Percentiles rank a stretch among this genome's conserved stretches.
These are phyloP conservation scores for Drosophila glabriapex DNA, from an alignment of 2,888 invertebrate species.

Conservation along the genomic window DNA sequence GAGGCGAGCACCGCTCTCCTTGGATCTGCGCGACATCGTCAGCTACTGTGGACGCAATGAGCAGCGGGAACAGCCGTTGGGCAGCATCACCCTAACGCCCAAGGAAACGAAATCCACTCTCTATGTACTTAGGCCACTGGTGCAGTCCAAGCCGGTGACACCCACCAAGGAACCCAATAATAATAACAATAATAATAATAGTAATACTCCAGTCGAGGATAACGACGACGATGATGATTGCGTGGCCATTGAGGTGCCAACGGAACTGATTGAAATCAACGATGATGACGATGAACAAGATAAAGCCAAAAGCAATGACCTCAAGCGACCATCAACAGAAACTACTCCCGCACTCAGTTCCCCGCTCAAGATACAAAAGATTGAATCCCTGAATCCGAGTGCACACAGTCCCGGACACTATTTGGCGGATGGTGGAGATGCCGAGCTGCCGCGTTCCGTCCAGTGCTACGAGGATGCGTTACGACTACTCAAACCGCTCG, in stretches of 20 bases:
- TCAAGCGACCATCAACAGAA: constrained; percentile 22
- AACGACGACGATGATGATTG: constrained; percentile 55
- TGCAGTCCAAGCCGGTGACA: constrained; percentile 25
- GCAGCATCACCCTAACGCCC: constrained; percentile 66
- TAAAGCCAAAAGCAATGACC: constrained; percentile 1
- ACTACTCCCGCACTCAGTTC: not conserved
- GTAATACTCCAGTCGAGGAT: not conserved
- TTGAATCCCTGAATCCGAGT: constrained; percentile 52
- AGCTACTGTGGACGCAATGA: constrained; percentile 81
- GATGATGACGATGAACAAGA: constrained; percentile 57
- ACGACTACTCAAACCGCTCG: constrained; percentile 79
- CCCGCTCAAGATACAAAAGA: constrained; percentile 73
- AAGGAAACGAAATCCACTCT: constrained; percentile 48
- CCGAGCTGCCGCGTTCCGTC: constrained; percentile 64
- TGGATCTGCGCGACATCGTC: constrained; percentile 80
- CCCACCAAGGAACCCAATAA: constrained; percentile 4
- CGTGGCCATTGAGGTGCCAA: constrained; percentile 51
- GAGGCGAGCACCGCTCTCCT: constrained; percentile 71
- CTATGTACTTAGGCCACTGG: constrained; percentile 24
- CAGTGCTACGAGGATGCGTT: constrained; percentile 79
- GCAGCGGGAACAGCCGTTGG: constrained; percentile 59
- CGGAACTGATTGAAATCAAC: constrained; percentile 59
- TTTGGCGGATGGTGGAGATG: constrained; percentile 56
- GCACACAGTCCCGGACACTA: constrained; percentile 52
- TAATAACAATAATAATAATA: not conserved